Base-by-base conservation (phyloP, 2,113 vertebrate species). In the Epinephelus lanceolatus region DNA sequence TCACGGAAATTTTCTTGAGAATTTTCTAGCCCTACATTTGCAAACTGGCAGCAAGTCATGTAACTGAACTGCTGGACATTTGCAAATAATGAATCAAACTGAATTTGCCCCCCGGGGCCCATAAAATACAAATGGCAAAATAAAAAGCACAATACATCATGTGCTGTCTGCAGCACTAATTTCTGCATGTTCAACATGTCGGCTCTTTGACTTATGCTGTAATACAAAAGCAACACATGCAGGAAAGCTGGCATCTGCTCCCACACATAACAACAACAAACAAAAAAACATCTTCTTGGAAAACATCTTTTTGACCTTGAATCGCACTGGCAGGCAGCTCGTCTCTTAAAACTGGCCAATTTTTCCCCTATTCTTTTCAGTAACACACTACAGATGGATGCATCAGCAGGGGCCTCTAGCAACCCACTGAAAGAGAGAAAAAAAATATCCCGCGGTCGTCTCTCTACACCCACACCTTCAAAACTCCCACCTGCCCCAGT, bases 401-500 rank as follows among this genome's bases (percentile, higher is more conserved):
- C 80, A 78, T 86, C 87, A 83, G 74, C 85, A 85, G 63, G 71
- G 73, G 42, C 76, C 72, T 55, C 33, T 83, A 81, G 71, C 86
- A 84, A 40, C 71, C 80, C 76, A 75, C 68, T 74, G 65, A 79
- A 86, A 87, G 51, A 55, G 19, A 27, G 47, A 78, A 33, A 62
- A 68, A 84, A 86, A 84, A 78, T 17, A 78, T 63, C 63, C 82
- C 25, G 30, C 47, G 18, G 69, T 74, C 83, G 86, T 90, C 87
- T 86, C 82, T 82, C 63, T 85, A 81, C 72, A 0, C 76, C 86
- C 85, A 91, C 51, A 78, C 84, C 86, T 82, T 92, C 88, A 83
- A 84, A 78, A 49, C 92, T 84, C 92, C 91, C 86, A 89, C 85
- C 94, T 93, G 88, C 88, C 83, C 93, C 88, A 86, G 53, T 86